These are phyloP conservation scores for Naja naja DNA, from an alignment of 2,113 vertebrate genomes.

Conservation along the genomic window DNA sequence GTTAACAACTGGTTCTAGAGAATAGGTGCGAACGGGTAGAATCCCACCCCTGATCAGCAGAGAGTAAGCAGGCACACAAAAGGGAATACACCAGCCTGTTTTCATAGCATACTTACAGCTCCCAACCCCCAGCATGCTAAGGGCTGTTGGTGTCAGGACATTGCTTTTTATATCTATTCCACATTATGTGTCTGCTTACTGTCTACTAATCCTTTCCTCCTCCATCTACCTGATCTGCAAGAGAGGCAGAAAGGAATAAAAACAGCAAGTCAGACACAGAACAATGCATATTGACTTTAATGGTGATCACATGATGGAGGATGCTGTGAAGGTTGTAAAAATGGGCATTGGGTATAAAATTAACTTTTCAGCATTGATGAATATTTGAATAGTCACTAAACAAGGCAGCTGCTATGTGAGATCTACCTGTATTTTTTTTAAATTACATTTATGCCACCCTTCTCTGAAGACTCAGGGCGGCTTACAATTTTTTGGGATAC, in stretches of 20 bases:
- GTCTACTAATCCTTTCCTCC: background rate
- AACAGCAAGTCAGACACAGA: background rate
- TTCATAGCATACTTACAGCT: background rate
- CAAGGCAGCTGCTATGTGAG: background rate
- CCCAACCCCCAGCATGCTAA: background rate
- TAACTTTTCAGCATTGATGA: background rate
- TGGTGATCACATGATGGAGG: background rate
- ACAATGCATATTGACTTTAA: background rate
- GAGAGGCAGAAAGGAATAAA: background rate
- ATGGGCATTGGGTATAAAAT: background rate
- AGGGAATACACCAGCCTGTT: background rate
- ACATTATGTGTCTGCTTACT: background rate
- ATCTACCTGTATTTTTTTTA: too few species aligned
- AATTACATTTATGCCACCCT: too few species aligned
- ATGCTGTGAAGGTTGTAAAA: background rate
- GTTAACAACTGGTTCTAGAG: too few species aligned
- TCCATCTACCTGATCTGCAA: background rate
- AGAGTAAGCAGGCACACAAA: background rate
- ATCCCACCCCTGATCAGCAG: background rate
- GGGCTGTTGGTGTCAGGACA: too few species aligned
- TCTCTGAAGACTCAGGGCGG: too few species aligned
- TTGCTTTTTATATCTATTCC: background rate
- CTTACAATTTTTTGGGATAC: too few species aligned
- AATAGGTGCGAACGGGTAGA: too few species aligned
- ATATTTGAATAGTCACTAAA: background rate